These are phyloP conservation scores for Trichomycterus rosablanca DNA, from an alignment of 2,113 vertebrate genomes.

Conservation along the genomic window DNA sequence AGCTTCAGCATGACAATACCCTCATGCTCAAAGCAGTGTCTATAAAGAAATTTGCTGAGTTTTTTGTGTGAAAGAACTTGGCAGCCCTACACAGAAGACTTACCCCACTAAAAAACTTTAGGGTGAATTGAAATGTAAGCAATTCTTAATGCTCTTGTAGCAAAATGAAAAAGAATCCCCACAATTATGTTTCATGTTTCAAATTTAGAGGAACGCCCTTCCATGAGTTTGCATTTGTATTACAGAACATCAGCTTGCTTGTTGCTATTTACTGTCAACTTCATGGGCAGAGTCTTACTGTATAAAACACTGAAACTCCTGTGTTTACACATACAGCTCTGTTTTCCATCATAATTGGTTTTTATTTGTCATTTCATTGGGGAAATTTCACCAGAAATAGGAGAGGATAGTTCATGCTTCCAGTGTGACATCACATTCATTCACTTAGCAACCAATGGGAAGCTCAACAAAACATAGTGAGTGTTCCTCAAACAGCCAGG, in stretches of 20 bases:
- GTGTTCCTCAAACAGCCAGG: not conserved
- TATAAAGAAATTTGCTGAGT: no score
- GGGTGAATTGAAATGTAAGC: no score
- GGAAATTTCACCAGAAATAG: not conserved
- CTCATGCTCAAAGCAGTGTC: no score
- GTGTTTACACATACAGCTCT: not conserved
- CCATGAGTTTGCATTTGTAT: no score
- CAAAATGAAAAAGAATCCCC: no score
- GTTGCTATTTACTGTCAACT: not conserved
- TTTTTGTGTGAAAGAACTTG: no score
- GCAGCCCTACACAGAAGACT: no score
- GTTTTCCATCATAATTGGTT: not conserved
- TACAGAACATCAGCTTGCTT: not conserved
- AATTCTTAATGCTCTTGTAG: no score
- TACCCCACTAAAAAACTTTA: no score
- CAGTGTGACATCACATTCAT: constrained; percentile 53
- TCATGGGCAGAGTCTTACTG: not conserved
- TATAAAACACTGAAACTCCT: not conserved
- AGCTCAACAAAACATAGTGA: constrained; percentile 3
- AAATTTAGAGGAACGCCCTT: no score
- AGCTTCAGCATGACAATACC: no score
- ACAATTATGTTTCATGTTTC: no score
- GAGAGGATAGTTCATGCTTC: constrained; percentile 30
- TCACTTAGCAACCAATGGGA: not conserved
- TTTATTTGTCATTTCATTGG: not conserved